Base-by-base conservation (phyloP, 2,888 invertebrate genomes). In the Nipponacmea schrenckii region DNA sequence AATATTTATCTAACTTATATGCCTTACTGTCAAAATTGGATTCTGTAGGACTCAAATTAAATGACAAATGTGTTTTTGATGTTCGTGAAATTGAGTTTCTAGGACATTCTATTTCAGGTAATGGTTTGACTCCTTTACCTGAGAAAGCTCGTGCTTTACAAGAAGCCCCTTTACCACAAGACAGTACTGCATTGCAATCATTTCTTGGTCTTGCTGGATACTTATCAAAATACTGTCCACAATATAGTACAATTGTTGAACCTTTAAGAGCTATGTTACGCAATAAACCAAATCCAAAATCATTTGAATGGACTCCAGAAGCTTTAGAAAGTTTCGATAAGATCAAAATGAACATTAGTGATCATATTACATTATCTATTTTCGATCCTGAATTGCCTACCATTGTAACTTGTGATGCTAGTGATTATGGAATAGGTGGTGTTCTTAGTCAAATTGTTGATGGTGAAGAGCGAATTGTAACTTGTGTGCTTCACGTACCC, bases 341-440 rank as follows among this genome's bases (percentile, higher is more conserved):
- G 50, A 50, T 50, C 20, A 50, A 8, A 20, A 15, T n/a, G 5
- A 50, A 12, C 15, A 50, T 50, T 50, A n/a, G 50, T 3, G 17
- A 50, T 50, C 50, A 50, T 50, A 50, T 50, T 50, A n/a, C 50
- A 14, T 50, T 50, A 50, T 50, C 50, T n/a, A 50, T 50, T n/a
- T 50, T 50, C 24, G 64, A 63, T 63, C 64, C 64, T 12, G 64
- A 63, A 15, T 24, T 63, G 5, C 27, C 5, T 27, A 63, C 64
- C 15, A 17, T 63, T 17, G 31, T 24, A 15, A 63, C 10, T 7
- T 27, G 27, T 31, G 64, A 63, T 27, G 64, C 64, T 12, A 27
- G 27, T 27, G 64, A 31, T n/a, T 63, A 31, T 15, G 64, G 64
- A 24, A 26, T 63, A 20, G 64, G 64, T 14, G 64, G 27, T 17